A percentile compares a stretch with the other conserved stretches of the same genome.
These are phyloP conservation scores for Agelaius phoeniceus DNA, from an alignment of 2,113 vertebrate genomes.

Conservation along the genomic window DNA sequence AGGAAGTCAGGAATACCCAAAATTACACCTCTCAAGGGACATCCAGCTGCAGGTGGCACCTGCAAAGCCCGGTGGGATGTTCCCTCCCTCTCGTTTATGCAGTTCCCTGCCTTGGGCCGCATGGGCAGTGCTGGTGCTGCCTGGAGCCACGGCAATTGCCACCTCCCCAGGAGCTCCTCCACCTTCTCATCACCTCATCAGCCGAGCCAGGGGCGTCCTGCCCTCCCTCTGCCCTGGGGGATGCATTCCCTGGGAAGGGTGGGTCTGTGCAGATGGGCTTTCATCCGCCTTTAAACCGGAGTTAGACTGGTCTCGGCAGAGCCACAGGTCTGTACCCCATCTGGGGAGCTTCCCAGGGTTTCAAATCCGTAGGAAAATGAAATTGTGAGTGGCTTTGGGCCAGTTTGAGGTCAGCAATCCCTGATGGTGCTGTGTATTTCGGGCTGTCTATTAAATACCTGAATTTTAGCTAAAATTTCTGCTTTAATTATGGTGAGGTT, in stretches of 20 bases:
- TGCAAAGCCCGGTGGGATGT: background rate
- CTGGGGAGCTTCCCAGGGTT: background rate
- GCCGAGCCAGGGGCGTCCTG: background rate
- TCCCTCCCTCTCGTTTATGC: background rate
- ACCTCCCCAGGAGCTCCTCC: background rate
- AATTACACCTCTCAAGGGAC: background rate
- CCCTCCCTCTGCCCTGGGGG: background rate
- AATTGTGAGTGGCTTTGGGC: background rate
- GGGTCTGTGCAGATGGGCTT: background rate
- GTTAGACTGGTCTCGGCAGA: background rate
- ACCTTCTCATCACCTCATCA: background rate
- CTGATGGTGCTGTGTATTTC: background rate
- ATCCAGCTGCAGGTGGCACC: background rate
- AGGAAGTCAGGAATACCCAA: background rate
- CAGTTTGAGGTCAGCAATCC: background rate
- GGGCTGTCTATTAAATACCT: background rate
- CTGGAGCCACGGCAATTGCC: background rate
- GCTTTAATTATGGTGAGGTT: background rate
- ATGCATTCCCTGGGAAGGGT: background rate
- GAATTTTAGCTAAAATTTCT: background rate
- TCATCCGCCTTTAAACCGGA: accelerated
- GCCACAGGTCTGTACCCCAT: accelerated
- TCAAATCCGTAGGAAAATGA: background rate
- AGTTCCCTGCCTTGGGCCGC: background rate
- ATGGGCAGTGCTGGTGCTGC: background rate